phyloP scores from a whole-genome alignment of 2,888 invertebrate genomes.

The Tetramorium bicarinatum region DNA sequence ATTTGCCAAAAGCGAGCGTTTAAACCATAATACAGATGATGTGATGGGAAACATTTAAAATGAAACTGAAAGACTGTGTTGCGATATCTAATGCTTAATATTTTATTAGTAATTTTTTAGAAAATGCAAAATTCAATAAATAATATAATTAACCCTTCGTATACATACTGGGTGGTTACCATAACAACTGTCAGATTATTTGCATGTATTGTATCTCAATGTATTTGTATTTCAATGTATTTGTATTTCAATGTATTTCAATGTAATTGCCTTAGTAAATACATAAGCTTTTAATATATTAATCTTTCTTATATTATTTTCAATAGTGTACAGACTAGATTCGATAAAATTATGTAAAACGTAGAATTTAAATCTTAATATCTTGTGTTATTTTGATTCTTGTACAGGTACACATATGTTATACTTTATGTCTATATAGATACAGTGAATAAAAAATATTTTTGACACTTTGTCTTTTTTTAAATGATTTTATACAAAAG shows the following conservation, averaged over 20 bases:
- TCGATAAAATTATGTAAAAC: constrained; percentile 8
- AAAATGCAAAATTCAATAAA: constrained; percentile 16
- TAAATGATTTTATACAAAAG: not conserved
- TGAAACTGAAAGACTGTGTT: not conserved
- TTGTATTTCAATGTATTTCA: no score
- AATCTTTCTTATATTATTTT: not conserved
- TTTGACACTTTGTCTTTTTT: not conserved
- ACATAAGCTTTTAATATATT: not conserved
- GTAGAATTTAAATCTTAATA: not conserved
- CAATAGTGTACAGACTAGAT: constrained; percentile 42
- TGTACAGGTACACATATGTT: not conserved
- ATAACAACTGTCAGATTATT: no score
- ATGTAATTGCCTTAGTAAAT: no score
- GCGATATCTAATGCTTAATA: not conserved
- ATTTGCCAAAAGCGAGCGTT: constrained; percentile 5
- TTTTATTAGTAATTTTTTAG: not conserved
- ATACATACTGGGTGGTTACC: no score
- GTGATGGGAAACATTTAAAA: not conserved
- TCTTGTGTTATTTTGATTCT: not conserved
- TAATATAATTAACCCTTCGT: constrained; percentile 7
- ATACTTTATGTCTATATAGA: not conserved
- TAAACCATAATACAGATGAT: not conserved
- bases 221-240: no score
- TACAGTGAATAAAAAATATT: not conserved
- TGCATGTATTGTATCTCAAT: no score